A percentile compares a stretch with the other conserved stretches of the same genome.
phyloP scores from a whole-genome alignment of 2,797 vertebrate genomes.

The Alca torda region DNA sequence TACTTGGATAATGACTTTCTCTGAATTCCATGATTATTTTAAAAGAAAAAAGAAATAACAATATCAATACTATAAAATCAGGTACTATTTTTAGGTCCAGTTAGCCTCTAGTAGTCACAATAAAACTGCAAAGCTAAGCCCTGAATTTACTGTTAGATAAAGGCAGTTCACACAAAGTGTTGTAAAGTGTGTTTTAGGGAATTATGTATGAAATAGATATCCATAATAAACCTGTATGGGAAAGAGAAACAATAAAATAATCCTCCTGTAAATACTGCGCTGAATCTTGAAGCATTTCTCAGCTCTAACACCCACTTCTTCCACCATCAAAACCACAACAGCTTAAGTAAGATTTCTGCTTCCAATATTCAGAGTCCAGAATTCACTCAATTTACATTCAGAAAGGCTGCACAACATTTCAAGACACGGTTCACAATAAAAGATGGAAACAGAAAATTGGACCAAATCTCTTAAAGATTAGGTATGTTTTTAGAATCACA shows the following conservation, averaged over 20 bases:
- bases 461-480: not conserved
- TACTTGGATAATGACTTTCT: not conserved
- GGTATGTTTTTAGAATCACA: not conserved
- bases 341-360: not conserved
- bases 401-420: not conserved
- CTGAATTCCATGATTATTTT: not conserved
- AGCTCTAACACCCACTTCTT: not conserved
- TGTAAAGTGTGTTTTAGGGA: not conserved
- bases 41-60: not conserved
- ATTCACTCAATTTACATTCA: not conserved
- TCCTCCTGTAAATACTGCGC: not conserved
- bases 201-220: not conserved
- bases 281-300: not conserved
- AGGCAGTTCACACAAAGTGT: not conserved
- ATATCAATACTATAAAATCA: not conserved
- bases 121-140: not conserved
- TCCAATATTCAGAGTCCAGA: not conserved
- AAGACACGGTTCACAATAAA: not conserved
- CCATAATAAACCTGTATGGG: not conserved
- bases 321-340: not conserved
- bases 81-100: not conserved
- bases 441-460: not conserved
- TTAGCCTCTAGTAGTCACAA: not conserved
- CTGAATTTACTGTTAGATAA: not conserved
- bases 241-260: not conserved